Evolutionary conservation across 1,140 invertebrate genomes (phyloP), one percentile per base, ranked within the genome.

Genomic region (Neuroterus valhalla): DNA sequence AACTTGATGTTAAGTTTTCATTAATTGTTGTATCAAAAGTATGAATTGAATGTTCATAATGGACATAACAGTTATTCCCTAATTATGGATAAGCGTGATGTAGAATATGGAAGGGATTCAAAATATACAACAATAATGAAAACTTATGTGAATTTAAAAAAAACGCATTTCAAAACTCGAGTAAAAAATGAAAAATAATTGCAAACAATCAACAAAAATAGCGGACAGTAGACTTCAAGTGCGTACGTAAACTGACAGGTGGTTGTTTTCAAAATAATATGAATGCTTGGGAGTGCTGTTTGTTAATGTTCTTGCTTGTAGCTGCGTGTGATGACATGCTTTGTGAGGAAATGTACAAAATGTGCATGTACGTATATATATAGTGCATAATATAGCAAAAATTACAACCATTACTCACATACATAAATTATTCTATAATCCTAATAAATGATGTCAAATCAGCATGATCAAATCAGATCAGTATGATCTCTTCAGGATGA

Each of bases 331-430:
- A 26, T 68, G 71, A 71, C 42, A 68, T 68, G 67, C 67, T 46
- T 14, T 23, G 19, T 68, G 23, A 45, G 21, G 6, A 68, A 70
- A 42, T 50, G 31, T 70, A n/a, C 31, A 17, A 23, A 72, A 43
- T 52, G 52, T 71, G 23, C 48, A 23, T 70, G 70, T 67, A 72
- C 14, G 21, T 21, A 74, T 26, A 62, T 8, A 74, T 26, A 62
- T 8, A 62, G 31, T 62, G 55, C 70, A 70, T 69, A 75, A 75
- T 55, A 77, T 74, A 52, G 77, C 72, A 48, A 80, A 81, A 85
- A 85, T 81, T 85, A 81, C 84, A 85, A 85, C 81, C 82, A 85
- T 80, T 78, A 21, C 52, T 55, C 68, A 80, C 66, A 71, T 72
- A 74, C 72, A 69, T 43, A 66, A 42, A 46, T 62, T 8, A 38